phyloP scores from a whole-genome alignment of 2,797 vertebrate genomes.

The Nyctibius grandis region DNA sequence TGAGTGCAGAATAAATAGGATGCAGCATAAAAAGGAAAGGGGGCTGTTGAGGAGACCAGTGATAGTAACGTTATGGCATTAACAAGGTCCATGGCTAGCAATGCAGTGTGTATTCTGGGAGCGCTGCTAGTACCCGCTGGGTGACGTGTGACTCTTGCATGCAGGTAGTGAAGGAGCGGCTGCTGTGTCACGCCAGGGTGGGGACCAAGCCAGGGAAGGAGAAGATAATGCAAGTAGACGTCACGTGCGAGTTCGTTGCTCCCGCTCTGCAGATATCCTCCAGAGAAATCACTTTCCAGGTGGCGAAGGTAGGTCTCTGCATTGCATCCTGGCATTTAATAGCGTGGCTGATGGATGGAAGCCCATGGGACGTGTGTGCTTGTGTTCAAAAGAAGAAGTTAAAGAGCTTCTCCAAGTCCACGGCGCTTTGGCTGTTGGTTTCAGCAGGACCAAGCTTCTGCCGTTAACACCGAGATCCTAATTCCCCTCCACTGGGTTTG shows the following conservation, averaged over 20 bases:
- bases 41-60: not conserved
- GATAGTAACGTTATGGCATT: too few species aligned
- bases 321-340: not conserved
- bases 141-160: not conserved
- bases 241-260: conserved; percentile 82
- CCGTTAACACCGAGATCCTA: rapidly evolving
- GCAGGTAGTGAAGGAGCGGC: conserved; percentile 79
- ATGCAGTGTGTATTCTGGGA: not conserved
- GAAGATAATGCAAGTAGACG: conserved; percentile 77
- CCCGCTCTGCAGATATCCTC: conserved; percentile 80
- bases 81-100: too few species aligned
- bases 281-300: conserved; percentile 77
- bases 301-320: conserved; percentile 79
- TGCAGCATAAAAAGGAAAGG: not conserved
- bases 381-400: not conserved
- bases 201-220: conserved; percentile 39
- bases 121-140: not conserved
- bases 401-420: not conserved
- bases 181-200: conserved; percentile 80
- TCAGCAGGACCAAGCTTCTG: not conserved
- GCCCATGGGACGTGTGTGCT: rapidly evolving
- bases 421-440: not conserved
- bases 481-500: not conserved
- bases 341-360: not conserved
- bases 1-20: not conserved